A percentile compares a stretch with the other conserved stretches of the same genome.
These are phyloP conservation scores for Pteropus rufus DNA, from an alignment of 2,797 vertebrate species.

Conservation along the genomic window DNA sequence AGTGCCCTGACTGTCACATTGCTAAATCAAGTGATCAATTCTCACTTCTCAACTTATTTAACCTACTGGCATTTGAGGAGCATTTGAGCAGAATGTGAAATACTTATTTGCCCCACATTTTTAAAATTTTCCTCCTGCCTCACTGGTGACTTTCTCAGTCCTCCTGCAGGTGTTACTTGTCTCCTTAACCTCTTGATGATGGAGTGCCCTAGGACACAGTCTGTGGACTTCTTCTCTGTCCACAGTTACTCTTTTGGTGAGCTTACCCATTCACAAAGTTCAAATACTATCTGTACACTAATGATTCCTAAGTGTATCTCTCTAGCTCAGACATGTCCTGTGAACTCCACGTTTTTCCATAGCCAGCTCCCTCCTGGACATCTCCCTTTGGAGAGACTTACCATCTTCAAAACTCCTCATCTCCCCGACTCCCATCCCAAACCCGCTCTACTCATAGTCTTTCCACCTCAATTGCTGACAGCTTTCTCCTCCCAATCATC, in stretches of 20 bases:
- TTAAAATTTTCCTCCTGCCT: not conserved
- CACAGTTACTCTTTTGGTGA: not conserved
- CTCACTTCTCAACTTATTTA: not conserved
- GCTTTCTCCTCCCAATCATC: not conserved
- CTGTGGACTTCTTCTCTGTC: not conserved
- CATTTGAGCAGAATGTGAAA: not conserved
- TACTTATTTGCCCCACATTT: not conserved
- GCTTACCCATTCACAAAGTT: not conserved
- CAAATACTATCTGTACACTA: not conserved
- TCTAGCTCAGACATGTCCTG: not conserved
- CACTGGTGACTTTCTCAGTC: not conserved
- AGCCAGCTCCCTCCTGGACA: not conserved
- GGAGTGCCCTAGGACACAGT: not conserved
- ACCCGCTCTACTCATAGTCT: not conserved
- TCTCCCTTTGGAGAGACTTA: not conserved
- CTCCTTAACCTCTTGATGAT: not conserved
- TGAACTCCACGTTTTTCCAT: not conserved
- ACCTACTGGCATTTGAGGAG: not conserved
- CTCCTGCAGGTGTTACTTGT: not conserved
- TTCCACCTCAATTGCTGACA: not conserved
- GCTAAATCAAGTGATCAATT: not conserved
- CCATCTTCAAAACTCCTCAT: not conserved
- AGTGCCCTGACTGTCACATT: not conserved
- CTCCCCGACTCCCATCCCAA: fast-evolving
- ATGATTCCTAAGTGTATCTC: not conserved